Conservation (phyloP, 2,888 invertebrate genomes). For the Rutpela maculata region DNA sequence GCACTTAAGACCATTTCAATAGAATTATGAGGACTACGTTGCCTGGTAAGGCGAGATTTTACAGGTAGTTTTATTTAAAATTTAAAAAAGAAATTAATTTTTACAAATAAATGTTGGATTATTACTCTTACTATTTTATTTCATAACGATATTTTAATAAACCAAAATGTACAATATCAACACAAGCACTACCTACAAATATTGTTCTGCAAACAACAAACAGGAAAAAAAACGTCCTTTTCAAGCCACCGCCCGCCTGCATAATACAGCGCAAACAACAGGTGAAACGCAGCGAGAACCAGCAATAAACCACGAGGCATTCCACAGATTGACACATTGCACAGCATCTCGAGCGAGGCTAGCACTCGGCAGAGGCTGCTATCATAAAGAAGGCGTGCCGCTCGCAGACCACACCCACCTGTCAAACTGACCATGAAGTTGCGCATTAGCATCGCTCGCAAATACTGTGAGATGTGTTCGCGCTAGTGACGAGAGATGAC, state of each 20-base stretch:
- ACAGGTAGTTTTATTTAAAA: no score
- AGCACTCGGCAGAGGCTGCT: conserved; percentile 65
- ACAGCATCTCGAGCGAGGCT: conserved; percentile 68
- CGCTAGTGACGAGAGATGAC: conserved; percentile 73
- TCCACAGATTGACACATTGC: conserved; percentile 61
- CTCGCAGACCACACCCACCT: conserved; percentile 68
- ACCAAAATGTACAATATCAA: no score
- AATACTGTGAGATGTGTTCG: conserved; percentile 68
- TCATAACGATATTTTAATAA: no score
- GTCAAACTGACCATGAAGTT: conserved; percentile 73
- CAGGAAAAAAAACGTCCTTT: not conserved
- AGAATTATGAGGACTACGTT: no score
- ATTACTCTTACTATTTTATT: no score
- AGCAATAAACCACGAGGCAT: conserved; percentile 64
- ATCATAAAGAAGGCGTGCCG: conserved; percentile 69
- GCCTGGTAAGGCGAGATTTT: no score
- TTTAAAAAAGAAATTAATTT: no score
- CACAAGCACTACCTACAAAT: no score
- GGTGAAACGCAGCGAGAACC: conserved; percentile 54
- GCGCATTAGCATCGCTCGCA: conserved; percentile 67
- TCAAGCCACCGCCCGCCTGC: conserved; percentile 10
- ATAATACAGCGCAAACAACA: conserved; percentile 54
- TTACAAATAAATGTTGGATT: no score
- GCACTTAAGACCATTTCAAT: no score
- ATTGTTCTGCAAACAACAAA: not conserved